These are phyloP conservation scores for Antitype chi DNA, from an alignment of 2,888 invertebrate species.

Conservation along the genomic window DNA sequence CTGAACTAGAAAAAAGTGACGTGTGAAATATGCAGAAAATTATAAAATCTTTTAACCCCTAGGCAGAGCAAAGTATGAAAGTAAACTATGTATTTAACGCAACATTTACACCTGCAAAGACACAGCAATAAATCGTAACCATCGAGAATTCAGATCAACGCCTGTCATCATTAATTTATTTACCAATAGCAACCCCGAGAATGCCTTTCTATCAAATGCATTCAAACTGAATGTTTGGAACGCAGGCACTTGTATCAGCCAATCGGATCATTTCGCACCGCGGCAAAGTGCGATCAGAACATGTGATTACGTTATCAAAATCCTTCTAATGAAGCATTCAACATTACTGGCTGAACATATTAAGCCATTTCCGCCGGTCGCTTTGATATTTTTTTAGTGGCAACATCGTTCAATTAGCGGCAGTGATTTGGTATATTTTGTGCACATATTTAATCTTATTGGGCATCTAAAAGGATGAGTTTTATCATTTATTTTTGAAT, in stretches of 20 bases:
- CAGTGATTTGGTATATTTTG: constrained; percentile 83
- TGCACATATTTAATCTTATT: constrained; percentile 72
- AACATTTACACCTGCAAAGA: constrained; percentile 44
- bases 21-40: neutral
- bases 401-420: constrained; percentile 79
- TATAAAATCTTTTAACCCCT: neutral
- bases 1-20: neutral
- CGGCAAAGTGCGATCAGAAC: constrained; percentile 75
- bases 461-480: constrained; percentile 69
- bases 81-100: constrained; percentile 16
- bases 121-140: constrained; percentile 58
- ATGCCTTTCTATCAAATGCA: constrained; percentile 70
- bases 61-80: constrained; percentile 10
- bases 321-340: constrained; percentile 77
- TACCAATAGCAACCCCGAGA: constrained; percentile 63
- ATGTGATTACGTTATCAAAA: constrained; percentile 77
- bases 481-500: constrained; percentile 62
- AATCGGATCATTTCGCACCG: constrained; percentile 79
- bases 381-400: constrained; percentile 75
- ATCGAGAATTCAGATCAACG: constrained; percentile 62
- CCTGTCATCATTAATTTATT: constrained; percentile 72
- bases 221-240: constrained; percentile 73
- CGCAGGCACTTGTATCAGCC: constrained; percentile 75
- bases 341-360: constrained; percentile 72
- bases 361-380: constrained; percentile 82